These are phyloP conservation scores for Lepidochrysops patricia DNA, from an alignment of 2,888 invertebrate species.

Conservation along the genomic window DNA sequence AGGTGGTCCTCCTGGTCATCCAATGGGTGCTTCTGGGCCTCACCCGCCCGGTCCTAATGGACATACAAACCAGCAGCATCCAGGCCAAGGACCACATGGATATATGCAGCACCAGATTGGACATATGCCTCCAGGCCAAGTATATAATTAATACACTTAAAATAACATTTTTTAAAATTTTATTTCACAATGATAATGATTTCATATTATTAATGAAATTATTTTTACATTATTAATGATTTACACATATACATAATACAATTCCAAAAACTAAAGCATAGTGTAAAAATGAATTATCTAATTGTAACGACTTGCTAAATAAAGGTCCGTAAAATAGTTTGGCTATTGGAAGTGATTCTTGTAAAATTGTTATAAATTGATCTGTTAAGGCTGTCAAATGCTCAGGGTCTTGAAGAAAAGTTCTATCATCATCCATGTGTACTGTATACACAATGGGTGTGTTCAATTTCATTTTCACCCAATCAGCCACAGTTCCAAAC, in stretches of 20 bases:
- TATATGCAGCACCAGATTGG: conserved; percentile 77
- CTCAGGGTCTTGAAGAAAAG: conserved; percentile 32
- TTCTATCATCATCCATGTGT: conserved; percentile 36
- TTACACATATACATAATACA: not conserved
- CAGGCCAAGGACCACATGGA: conserved; percentile 75
- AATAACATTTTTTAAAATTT: not conserved
- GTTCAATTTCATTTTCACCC: conserved; percentile 56
- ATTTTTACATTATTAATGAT: not conserved
- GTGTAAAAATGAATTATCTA: not conserved
- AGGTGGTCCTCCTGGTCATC: conserved; percentile 57
- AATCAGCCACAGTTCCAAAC: conserved; percentile 55
- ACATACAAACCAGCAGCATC: conserved; percentile 67
- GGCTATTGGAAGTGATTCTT: conserved; percentile 41
- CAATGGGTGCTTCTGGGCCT: conserved; percentile 47
- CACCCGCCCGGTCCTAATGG: conserved; percentile 67
- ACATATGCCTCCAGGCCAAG: conserved; percentile 71
- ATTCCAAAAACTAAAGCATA: not conserved
- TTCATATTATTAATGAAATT: not conserved
- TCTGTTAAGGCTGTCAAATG: conserved; percentile 11
- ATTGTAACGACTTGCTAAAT: conserved; percentile 30
- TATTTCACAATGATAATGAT: too few relatives aligned
- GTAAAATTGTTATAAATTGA: conserved; percentile 40
- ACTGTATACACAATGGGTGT: conserved; percentile 53
- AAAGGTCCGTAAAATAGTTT: conserved; percentile 53
- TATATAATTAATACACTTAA: conserved; percentile 29